Evolutionary conservation across 2,888 invertebrate genomes (phyloP), one percentile per base, ranked within the genome.

Genomic region (Calliopum simillimum): DNA sequence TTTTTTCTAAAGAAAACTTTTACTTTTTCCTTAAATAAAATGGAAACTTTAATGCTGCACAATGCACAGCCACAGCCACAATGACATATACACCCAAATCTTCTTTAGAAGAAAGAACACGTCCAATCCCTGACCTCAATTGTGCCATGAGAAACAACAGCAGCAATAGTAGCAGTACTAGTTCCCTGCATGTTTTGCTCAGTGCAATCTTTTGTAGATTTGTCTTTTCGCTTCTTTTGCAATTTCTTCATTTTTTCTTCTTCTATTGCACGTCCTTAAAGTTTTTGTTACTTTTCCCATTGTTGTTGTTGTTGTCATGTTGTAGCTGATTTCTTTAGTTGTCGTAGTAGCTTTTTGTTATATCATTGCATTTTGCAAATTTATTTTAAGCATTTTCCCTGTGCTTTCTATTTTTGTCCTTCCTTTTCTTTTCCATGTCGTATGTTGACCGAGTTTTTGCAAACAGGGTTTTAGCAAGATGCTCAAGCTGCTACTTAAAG

Each of bases 311-410:
- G 3, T 33, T 33, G 33, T 33, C 33, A 33, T 33, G 6, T 49
- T 49, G n/a, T 49, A 14, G 49, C 49, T 16, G 16, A 16, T 49
- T 49, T 49, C 16, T 49, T 14, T 49, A 16, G 14, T 49, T 16
- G 49, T n/a, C n/a, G n/a, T n/a, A n/a, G n/a, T 44, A 41, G 16
- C 61, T 61, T 61, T 43, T 19, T 61, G 61, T 43, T 43, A 55
- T 55, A 2, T 61, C 44, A 58, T 61, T 61, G 44, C 61, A 61
- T 19, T 61, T 61, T 41, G 61, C 19, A 61, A 61, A 19, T 61
- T 43, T 61, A 61, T 61, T 46, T 61, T 61, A 44, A 61, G 61
- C 44, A 44, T 41, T 44, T 43, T 19, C 55, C 2, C n/a, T n/a
- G n/a, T n/a, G n/a, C n/a, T n/a, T n/a, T n/a, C 3, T 23, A 11